A percentile compares a stretch with the other conserved stretches of the same genome.
These are phyloP conservation scores for Drosophila histrio DNA, from an alignment of 2,888 invertebrate species.

Conservation along the genomic window DNA sequence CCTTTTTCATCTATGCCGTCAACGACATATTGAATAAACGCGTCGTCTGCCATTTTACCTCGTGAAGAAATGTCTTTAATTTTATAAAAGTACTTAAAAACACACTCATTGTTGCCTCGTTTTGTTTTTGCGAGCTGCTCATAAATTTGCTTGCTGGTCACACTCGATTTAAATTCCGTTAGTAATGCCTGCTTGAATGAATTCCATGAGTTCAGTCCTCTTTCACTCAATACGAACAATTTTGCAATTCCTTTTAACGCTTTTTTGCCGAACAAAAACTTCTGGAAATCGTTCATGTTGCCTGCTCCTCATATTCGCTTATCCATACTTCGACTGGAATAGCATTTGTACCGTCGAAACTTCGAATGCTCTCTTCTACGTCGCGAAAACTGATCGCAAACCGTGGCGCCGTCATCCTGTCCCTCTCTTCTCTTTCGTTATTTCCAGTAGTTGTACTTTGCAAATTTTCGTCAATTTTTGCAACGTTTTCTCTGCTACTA, in stretches of 20 bases:
- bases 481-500: not conserved
- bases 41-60: no score
- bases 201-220: no score
- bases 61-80: no score
- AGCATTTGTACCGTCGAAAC: no score
- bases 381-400: no score
- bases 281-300: not conserved
- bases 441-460: not conserved
- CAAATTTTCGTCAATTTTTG: not conserved
- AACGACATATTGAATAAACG: no score
- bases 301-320: not conserved
- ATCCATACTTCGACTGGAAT: slow-evolving; percentile 1
- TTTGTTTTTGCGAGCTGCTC: not conserved
- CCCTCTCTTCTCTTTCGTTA: not conserved
- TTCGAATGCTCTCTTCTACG: no score
- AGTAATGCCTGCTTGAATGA: no score
- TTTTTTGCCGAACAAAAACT: not conserved
- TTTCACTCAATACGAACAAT: not conserved
- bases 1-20: not conserved
- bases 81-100: no score
- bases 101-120: no score
- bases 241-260: not conserved
- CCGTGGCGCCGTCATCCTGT: not conserved
- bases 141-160: not conserved
- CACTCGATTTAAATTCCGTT: not conserved